phyloP scores from a whole-genome alignment of 2,888 invertebrate species.

The Scaptomyza polygonia region DNA sequence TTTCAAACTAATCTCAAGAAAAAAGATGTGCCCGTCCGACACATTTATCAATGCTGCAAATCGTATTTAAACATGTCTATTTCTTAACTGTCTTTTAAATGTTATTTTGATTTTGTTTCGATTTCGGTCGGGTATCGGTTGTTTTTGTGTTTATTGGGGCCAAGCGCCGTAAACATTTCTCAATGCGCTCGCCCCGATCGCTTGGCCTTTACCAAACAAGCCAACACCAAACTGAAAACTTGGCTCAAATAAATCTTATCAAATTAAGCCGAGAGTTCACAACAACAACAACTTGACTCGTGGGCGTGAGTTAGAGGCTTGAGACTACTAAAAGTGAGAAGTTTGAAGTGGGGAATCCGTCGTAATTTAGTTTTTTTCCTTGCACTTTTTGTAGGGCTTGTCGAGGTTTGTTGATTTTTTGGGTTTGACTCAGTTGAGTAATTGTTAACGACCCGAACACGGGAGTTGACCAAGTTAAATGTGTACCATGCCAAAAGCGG shows the following conservation, averaged over 20 bases:
- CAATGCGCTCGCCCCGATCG: constrained; percentile 42
- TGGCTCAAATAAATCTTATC: constrained; percentile 78
- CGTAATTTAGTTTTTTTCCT: constrained; percentile 6
- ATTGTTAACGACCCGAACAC: constrained; percentile 60
- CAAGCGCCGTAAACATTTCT: constrained; percentile 54
- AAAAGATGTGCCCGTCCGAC: constrained; percentile 17
- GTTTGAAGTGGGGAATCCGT: constrained; percentile 39
- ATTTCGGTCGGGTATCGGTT: constrained; percentile 16
- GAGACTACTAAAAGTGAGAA: constrained; percentile 53
- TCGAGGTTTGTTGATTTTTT: constrained; percentile 52
- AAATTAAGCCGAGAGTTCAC: constrained; percentile 72
- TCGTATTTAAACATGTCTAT: constrained; percentile 67
- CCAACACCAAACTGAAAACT: constrained; percentile 39
- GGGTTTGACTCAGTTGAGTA: constrained; percentile 51
- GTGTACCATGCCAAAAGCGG: constrained; percentile 68
- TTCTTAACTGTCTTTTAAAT: constrained; percentile 66
- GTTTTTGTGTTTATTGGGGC: constrained; percentile 38
- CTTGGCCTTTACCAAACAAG: constrained; percentile 59
- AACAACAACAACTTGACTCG: constrained; percentile 40
- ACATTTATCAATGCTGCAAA: constrained; percentile 52
- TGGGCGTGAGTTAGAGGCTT: constrained; percentile 53
- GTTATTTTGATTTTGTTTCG: constrained; percentile 51
- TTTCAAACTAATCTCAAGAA: constrained; percentile 1
- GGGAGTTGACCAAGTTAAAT: constrained; percentile 60
- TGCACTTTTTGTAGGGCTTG: constrained; percentile 58